A percentile compares a stretch with the other conserved stretches of the same genome.
These are phyloP conservation scores for Peromyscus maniculatus DNA, from an alignment of 2,113 vertebrate species.

Conservation along the genomic window DNA sequence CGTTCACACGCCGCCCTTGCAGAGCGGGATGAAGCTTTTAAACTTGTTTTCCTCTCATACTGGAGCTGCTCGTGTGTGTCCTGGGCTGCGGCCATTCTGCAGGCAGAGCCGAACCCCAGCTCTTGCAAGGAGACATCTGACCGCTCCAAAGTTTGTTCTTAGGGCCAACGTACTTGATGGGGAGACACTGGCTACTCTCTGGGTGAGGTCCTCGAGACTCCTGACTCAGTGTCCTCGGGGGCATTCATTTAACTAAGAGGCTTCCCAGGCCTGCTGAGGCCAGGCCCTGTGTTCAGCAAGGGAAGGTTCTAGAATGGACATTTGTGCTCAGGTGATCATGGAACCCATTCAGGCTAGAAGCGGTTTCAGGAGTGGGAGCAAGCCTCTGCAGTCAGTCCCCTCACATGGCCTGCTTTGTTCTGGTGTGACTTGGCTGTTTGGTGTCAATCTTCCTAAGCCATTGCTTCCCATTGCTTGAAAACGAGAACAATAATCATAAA, in stretches of 20 bases:
- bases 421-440: not conserved
- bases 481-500: conserved; percentile 58
- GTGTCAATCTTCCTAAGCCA: not conserved
- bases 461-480: conserved; percentile 55
- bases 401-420: not conserved
- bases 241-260: not conserved
- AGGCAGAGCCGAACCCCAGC: not conserved
- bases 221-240: not conserved
- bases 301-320: not conserved
- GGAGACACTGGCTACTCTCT: not conserved
- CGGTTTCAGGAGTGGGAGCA: too few relatives aligned
- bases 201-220: not conserved
- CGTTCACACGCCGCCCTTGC: not conserved
- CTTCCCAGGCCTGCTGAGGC: not conserved
- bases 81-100: not conserved
- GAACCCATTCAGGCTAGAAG: not conserved
- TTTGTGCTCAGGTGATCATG: not conserved
- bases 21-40: not conserved
- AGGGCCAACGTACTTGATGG: not conserved
- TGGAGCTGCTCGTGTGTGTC: not conserved
- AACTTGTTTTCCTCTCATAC: not conserved
- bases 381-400: not conserved
- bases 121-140: not conserved
- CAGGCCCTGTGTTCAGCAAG: not conserved
- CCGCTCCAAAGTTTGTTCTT: not conserved